phyloP scores from a whole-genome alignment of 2,888 invertebrate genomes.

The Stegophylla sp. region DNA sequence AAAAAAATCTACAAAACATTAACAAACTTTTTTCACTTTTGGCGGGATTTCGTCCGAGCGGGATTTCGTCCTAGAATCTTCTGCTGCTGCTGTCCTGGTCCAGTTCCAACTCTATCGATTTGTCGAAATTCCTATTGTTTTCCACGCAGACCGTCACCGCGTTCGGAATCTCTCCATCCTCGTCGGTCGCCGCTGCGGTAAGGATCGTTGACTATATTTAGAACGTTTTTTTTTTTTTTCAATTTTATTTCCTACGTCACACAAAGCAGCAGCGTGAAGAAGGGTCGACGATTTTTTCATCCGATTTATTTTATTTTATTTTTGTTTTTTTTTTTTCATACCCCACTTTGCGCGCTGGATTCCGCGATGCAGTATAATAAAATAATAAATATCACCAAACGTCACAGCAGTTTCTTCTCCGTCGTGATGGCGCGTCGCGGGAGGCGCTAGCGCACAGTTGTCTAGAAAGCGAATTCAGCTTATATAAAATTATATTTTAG shows the following conservation, averaged over 20 bases:
- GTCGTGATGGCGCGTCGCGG: neutral
- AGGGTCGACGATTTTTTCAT: no score
- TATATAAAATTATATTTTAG: no score
- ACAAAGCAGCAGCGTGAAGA: neutral
- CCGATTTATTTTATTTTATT: no score
- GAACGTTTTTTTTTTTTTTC: neutral
- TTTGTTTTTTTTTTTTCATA: no score
- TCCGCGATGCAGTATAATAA: neutral
- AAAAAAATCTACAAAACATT: no score
- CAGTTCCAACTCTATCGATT: constrained; percentile 44
- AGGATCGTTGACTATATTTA: constrained; percentile 31
- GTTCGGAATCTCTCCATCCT: neutral
- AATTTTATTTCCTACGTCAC: no score
- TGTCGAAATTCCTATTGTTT: constrained; percentile 34
- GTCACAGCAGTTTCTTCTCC: neutral
- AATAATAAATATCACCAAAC: no score
- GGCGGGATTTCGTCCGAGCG: no score
- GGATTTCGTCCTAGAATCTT: no score
- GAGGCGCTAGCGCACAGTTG: neutral
- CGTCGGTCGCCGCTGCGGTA: neutral
- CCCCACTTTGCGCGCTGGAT: neutral
- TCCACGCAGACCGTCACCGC: neutral
- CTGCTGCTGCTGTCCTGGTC: no score
- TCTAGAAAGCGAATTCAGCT: no score
- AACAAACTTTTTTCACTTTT: no score